Conservation (phyloP, 30 jellyfish, hydroid and myxozoan genomes). For the Haliclystus octoradiatus region DNA sequence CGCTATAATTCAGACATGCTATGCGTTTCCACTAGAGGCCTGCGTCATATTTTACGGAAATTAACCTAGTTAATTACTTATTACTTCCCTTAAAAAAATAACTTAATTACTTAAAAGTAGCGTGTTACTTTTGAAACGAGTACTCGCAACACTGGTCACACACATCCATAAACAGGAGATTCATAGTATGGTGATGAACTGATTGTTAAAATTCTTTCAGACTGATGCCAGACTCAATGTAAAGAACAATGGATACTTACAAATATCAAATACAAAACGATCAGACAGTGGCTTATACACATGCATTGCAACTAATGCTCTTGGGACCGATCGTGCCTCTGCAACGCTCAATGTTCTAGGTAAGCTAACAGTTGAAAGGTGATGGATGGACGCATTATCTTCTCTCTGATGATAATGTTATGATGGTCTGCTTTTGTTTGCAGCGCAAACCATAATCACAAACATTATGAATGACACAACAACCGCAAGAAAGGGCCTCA, state of each 20-base stretch:
- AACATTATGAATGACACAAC: conserved; percentile 49
- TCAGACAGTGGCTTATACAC: conserved; percentile 62
- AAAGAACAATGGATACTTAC: conserved; percentile 54
- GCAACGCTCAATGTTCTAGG: conserved; percentile 58
- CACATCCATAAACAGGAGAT: background rate
- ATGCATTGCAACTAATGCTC: conserved; percentile 58
- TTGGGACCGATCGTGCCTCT: conserved; percentile 19
- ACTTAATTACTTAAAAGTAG: no score
- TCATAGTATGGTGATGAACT: no score
- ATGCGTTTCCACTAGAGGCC: no score
- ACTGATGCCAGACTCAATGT: conserved; percentile 25
- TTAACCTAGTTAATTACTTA: background rate
- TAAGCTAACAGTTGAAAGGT: conserved; percentile 5
- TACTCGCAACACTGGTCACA: no score
- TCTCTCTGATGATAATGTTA: background rate
- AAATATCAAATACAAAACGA: conserved; percentile 23
- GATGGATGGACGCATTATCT: no score
- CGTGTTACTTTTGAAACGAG: background rate
- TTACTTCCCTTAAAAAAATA: no score
- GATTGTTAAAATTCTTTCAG: no score
- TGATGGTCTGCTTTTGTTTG: background rate
- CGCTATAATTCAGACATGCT: no score
- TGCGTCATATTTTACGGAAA: background rate
- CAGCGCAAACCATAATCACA: conserved; percentile 51
- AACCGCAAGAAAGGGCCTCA: conserved; percentile 43